These are phyloP conservation scores for Epicauta chinensis DNA, from an alignment of 1,140 invertebrate genomes.

Conservation along the genomic window DNA sequence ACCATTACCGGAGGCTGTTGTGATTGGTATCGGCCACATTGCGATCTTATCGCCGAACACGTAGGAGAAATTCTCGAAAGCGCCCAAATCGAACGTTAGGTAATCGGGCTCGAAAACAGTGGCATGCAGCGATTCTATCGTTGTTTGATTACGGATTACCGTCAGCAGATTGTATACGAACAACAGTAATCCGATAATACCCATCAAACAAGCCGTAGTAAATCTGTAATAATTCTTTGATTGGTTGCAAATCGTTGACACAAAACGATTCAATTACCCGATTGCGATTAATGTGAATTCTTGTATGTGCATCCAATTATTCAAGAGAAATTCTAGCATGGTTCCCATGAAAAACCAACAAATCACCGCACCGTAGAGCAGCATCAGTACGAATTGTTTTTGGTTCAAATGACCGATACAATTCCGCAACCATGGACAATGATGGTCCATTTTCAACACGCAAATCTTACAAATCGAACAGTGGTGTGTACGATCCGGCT, in stretches of 20 bases:
- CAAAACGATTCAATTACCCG: no score
- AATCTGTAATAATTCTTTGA: no score
- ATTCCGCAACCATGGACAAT: slow-evolving; percentile 72
- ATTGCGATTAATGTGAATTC: no score
- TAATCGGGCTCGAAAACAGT: slow-evolving; percentile 77
- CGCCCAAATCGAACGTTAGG: slow-evolving; percentile 73
- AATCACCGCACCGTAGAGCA: slow-evolving; percentile 28
- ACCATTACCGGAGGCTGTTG: background rate
- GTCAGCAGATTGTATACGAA: slow-evolving; percentile 26
- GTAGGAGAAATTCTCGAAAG: slow-evolving; percentile 67
- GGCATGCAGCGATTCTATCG: slow-evolving; percentile 69
- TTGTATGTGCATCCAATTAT: no score
- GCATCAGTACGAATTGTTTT: slow-evolving; percentile 33
- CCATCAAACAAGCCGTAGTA: slow-evolving; percentile 16
- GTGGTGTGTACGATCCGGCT: slow-evolving; percentile 38
- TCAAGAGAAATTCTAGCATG: slow-evolving; percentile 24
- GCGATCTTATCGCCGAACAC: slow-evolving; percentile 68
- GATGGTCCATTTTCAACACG: slow-evolving; percentile 68
- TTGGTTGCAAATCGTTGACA: no score
- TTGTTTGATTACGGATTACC: slow-evolving; percentile 29
- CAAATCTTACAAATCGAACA: slow-evolving; percentile 44
- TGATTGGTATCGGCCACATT: slow-evolving; percentile 67
- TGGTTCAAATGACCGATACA: slow-evolving; percentile 53
- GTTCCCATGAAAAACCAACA: slow-evolving; percentile 28
- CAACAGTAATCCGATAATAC: slow-evolving; percentile 19